Base-by-base conservation (phyloP, 2,113 vertebrate species). In the Stercorarius parasiticus region DNA sequence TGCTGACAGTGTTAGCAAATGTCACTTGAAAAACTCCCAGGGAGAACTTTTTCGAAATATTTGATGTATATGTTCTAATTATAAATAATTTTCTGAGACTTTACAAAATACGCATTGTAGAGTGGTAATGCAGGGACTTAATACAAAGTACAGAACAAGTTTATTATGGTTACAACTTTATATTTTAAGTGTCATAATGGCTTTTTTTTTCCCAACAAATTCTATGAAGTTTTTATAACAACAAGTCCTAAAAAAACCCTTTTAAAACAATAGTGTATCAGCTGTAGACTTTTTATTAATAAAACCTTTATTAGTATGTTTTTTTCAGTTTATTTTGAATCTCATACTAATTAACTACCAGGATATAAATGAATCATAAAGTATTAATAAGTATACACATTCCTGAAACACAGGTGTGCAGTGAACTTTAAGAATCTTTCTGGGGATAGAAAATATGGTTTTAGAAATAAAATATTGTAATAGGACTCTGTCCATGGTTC, bases 211-310 rank as follows among this genome's bases (percentile, higher is more conserved):
- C 42, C 43, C 4, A 72, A 53, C 12, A 82, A 65, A 32, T 43
- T 49, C 12, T n/a, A 42, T 29, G 2, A 32, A 30, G 3, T 12
- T 71, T 74, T 90, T 66, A 23, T 11, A 82, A 11, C 6, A 67
- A 1, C 3, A 58, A 20, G 3, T 55, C 6, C 9, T 34, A 18
- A 82, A 55, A 55, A 3, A 1, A 0, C 0, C 4, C 0, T 40
- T 82, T 81, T 7, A 73, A 80, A 72, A 23, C 1, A 4, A 19
- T 25, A 5, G 1, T 34, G 4, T 30, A 61, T 47, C 7, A 53
- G 5, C 10, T 21, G 5, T 5, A 56, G n/a, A 32, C 1, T 27
- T 73, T 67, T 87, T 40, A 23, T 19, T 25, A 3, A 2, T 40
- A 79, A 62, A 66, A 34, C 0, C 1, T 34, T 82, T 58, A 9